A percentile compares a stretch with the other conserved stretches of the same genome.
phyloP scores from a whole-genome alignment of 2,113 vertebrate genomes.

The Puma concolor region DNA sequence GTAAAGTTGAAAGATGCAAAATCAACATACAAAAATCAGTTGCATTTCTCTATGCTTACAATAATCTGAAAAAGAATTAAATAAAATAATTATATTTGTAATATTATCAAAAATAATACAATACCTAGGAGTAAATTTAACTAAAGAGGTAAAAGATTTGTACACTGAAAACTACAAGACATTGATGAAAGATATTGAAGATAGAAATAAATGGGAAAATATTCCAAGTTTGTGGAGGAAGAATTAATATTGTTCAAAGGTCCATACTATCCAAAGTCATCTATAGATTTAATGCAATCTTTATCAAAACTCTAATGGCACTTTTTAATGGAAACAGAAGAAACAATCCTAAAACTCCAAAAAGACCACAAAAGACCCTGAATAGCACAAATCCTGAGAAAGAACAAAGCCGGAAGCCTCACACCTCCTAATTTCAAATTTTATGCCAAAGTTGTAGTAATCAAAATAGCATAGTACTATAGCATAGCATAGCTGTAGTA shows the following conservation, averaged over 20 bases:
- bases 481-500: not conserved
- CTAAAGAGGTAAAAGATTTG: not conserved
- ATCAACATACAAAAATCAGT: not conserved
- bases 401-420: not conserved
- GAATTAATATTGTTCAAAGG: not conserved
- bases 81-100: not conserved
- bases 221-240: not conserved
- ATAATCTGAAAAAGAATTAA: not conserved
- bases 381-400: not conserved
- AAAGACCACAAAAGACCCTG: not conserved
- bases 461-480: too few relatives aligned
- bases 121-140: not conserved
- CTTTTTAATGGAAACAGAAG: not conserved
- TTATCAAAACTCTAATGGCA: not conserved
- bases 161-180: not conserved
- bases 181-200: not conserved
- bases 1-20: not conserved
- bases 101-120: not conserved
- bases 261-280: not conserved
- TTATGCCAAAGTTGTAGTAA: not conserved
- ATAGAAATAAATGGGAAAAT: not conserved
- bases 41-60: not conserved
- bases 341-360: not conserved
- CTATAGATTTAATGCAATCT: not conserved
- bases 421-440: not conserved